Percentiles rank a stretch among this genome's conserved stretches.
phyloP scores from a whole-genome alignment of 2,113 vertebrate species.

The Prolemur simus region DNA sequence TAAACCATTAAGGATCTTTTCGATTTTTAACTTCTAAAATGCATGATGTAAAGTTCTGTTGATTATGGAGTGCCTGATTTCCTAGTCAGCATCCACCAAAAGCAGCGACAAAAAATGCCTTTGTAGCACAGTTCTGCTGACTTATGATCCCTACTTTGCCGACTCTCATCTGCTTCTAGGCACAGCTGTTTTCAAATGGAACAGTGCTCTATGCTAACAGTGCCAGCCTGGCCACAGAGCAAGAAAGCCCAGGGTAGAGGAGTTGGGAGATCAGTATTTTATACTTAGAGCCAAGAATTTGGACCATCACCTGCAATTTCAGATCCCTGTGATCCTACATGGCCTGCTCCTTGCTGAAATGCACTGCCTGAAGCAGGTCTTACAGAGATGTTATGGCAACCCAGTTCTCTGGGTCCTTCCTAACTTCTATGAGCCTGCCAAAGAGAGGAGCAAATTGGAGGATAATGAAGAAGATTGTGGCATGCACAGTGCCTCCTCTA shows the following conservation, averaged over 20 bases:
- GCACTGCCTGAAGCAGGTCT: not conserved
- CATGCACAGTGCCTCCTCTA: not conserved
- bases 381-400: not conserved
- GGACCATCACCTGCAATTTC: conserved; percentile 62
- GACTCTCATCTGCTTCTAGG: conserved; percentile 70
- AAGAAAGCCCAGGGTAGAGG: conserved; percentile 16
- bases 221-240: conserved; percentile 66
- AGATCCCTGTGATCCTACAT: not conserved
- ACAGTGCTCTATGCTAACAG: conserved; percentile 42
- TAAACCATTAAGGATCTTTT: conserved; percentile 57
- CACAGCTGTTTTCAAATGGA: conserved; percentile 76
- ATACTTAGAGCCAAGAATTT: conserved; percentile 49
- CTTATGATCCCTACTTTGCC: conserved; percentile 70
- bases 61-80: conserved; percentile 71
- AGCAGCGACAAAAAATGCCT: conserved; percentile 73
- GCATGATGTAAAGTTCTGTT: conserved; percentile 55
- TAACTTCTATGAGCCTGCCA: conserved; percentile 1
- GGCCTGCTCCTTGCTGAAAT: not conserved
- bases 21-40: conserved; percentile 63
- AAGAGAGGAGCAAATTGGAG: not conserved
- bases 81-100: conserved; percentile 78
- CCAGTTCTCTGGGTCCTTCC: not conserved
- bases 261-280: conserved; percentile 42
- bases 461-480: not conserved
- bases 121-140: conserved; percentile 73